A percentile compares a stretch with the other conserved stretches of the same genome.
These are phyloP conservation scores for Limnothrissa miodon DNA, from an alignment of 2,113 vertebrate genomes.

Conservation along the genomic window DNA sequence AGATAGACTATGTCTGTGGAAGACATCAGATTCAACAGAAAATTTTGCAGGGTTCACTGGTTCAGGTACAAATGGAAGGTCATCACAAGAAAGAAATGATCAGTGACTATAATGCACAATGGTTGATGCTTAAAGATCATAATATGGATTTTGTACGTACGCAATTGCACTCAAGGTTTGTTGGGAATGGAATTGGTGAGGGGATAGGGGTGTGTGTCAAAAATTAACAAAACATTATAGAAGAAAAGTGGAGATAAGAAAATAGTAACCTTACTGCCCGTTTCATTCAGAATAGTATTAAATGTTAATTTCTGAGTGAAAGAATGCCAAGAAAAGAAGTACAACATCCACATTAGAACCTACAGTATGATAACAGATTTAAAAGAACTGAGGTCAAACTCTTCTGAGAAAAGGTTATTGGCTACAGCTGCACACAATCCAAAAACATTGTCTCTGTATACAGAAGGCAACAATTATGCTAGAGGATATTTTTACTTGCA, in stretches of 20 bases:
- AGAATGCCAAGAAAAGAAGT: conserved; percentile 20
- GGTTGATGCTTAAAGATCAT: neutral
- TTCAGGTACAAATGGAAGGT: neutral
- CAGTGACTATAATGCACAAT: neutral
- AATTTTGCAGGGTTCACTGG: neutral
- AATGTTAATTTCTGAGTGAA: conserved; percentile 46
- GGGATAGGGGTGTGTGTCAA: neutral
- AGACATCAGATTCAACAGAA: neutral
- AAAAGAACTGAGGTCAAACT: too few relatives aligned
- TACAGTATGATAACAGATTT: too few relatives aligned
- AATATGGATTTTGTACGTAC: neutral
- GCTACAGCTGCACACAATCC: neutral
- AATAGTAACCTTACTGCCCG: too few relatives aligned
- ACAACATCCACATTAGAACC: neutral
- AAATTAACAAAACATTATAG: neutral
- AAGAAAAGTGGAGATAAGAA: too few relatives aligned
- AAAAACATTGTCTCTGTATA: neutral
- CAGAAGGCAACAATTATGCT: neutral
- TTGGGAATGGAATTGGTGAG: neutral
- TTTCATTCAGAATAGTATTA: conserved; percentile 48
- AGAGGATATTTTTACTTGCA: neutral
- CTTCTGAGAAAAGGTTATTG: neutral
- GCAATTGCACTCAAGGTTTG: neutral
- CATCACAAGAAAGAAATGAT: too few relatives aligned
- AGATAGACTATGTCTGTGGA: neutral